Percentiles rank a stretch among this genome's conserved stretches.
Conservation (phyloP, 2,797 vertebrate genomes). For the Coranthus polyacanthus region DNA sequence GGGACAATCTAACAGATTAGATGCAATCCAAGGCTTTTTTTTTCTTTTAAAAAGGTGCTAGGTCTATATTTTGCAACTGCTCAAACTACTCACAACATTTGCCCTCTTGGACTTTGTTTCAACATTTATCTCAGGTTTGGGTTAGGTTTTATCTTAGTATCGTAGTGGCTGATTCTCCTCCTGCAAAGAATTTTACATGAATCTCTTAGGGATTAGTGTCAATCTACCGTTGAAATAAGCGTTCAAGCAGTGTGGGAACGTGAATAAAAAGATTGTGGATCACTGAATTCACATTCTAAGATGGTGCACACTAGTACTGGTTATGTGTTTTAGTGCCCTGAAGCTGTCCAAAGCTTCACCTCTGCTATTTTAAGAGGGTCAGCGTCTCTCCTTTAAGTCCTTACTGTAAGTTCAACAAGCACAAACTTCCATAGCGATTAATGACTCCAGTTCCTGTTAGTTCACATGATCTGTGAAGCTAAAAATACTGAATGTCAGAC, state of each 20-base stretch:
- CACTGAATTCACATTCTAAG: constrained; percentile 12
- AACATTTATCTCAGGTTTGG: too few species aligned
- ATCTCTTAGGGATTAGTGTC: too few species aligned
- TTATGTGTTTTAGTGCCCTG: constrained; percentile 10
- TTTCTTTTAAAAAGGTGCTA: not conserved
- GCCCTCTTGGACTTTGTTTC: too few species aligned
- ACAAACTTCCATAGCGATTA: too few species aligned
- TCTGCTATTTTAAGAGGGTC: constrained; percentile 29
- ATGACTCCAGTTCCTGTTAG: too few species aligned
- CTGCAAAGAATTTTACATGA: too few species aligned
- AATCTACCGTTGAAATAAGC: too few species aligned
- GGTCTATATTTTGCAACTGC: too few species aligned
- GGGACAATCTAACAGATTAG: constrained; percentile 14
- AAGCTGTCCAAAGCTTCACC: constrained; percentile 14
- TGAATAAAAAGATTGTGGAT: constrained; percentile 12
- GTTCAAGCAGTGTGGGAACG: not conserved
- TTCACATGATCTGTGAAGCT: constrained; percentile 10
- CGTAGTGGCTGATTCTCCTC: too few species aligned
- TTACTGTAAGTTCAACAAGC: too few species aligned
- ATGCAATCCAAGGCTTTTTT: not conserved
- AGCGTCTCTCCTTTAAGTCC: constrained; percentile 21
- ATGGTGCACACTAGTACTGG: constrained; percentile 17
- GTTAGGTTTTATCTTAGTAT: too few species aligned
- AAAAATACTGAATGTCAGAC: constrained; percentile 17
- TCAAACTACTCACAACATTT: too few species aligned